Evolutionary conservation across 37 sponge, comb jelly and placozoan species (phyloP).

Genomic region (Lycopodina hypogea): DNA sequence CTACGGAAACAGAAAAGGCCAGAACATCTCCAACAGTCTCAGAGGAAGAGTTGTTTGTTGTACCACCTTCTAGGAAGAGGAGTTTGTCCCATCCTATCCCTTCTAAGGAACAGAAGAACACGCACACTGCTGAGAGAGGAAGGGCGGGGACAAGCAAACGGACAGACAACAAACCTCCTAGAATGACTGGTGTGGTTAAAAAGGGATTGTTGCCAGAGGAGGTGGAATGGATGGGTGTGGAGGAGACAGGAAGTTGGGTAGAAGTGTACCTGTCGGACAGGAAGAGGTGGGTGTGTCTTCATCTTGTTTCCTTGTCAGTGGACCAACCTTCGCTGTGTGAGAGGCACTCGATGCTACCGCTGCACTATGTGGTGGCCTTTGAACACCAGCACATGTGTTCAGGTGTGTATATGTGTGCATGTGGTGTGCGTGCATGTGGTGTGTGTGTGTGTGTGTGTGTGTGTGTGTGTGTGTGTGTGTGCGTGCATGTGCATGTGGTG

Average conservation of each 20-base stretch:
- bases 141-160: no score
- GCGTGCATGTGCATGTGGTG: not conserved
- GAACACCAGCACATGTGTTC: conserved; percentile 3
- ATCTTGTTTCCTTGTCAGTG: conserved; percentile 49
- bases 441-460: no score
- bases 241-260: conserved; percentile 54
- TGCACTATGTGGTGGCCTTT: conserved; percentile 48
- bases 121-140: no score
- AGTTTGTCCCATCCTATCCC: no score
- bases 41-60: not conserved
- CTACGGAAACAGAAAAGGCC: no score
- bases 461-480: conserved; percentile 14
- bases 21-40: not conserved
- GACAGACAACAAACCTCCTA: no score
- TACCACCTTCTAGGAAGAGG: no score
- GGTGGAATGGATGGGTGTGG: not conserved
- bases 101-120: no score
- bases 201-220: not conserved
- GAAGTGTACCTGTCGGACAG: conserved; percentile 33
- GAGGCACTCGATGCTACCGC: conserved; percentile 27
- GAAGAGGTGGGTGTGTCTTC: conserved; percentile 43
- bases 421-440: no score
- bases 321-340: conserved; percentile 58
- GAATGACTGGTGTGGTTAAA: no score
- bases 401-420: no score